Percentiles rank a stretch among this genome's conserved stretches.
These are phyloP conservation scores for Mesembrinibis cayennensis DNA, from an alignment of 2,113 vertebrate genomes.

Conservation along the genomic window DNA sequence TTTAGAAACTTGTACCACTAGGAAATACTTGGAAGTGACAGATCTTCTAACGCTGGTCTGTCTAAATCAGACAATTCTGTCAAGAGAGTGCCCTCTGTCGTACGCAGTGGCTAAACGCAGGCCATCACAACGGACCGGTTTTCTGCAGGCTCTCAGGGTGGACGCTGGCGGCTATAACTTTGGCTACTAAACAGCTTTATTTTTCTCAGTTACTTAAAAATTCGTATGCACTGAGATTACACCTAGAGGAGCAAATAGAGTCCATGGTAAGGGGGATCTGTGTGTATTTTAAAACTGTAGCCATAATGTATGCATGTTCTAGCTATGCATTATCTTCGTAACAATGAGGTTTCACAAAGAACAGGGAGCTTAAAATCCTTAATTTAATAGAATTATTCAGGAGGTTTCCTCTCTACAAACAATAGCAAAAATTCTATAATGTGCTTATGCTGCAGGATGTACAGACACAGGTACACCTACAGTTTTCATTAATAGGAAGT, in stretches of 20 bases:
- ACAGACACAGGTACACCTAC: background rate
- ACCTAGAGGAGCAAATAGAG: background rate
- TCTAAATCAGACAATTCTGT: background rate
- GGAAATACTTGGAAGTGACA: too few species aligned
- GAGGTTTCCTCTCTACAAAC: background rate
- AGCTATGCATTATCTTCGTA: background rate
- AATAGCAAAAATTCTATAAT: background rate
- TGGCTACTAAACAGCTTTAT: background rate
- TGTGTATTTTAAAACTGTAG: background rate
- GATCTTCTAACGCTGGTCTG: too few species aligned
- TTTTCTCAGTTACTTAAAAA: background rate
- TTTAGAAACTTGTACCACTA: background rate
- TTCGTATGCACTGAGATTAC: rapidly evolving
- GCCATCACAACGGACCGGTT: rapidly evolving
- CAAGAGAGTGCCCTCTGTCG: slow-evolving; percentile 15
- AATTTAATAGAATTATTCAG: background rate
- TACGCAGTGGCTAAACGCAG: background rate
- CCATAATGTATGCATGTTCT: background rate
- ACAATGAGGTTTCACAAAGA: background rate
- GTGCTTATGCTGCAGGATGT: background rate
- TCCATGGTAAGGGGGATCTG: background rate
- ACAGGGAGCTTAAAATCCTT: background rate
- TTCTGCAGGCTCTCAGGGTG: background rate
- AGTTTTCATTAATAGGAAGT: background rate
- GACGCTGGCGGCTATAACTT: background rate